Conservation (phyloP, 2,888 invertebrate genomes). For the Yponomeuta malinellus region DNA sequence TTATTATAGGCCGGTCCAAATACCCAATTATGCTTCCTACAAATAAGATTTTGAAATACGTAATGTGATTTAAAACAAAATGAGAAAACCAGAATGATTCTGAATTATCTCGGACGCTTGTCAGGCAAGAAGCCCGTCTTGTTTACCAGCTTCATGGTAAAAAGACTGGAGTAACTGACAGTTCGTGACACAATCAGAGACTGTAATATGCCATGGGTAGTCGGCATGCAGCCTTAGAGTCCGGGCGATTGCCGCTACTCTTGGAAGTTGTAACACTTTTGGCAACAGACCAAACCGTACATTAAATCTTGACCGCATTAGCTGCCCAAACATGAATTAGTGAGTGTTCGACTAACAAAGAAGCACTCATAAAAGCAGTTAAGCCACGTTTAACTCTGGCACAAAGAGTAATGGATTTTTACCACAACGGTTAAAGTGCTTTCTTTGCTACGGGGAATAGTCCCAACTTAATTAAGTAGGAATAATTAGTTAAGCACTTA, state of each 20-base stretch:
- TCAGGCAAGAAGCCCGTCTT: too few species aligned
- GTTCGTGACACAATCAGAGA: too few species aligned
- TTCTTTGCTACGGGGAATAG: neutral
- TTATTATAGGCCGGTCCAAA: too few species aligned
- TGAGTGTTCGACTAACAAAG: slow-evolving; percentile 9
- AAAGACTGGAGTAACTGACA: too few species aligned
- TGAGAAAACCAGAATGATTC: too few species aligned
- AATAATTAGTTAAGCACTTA: neutral
- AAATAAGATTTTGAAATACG: too few species aligned
- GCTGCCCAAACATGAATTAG: slow-evolving; percentile 10
- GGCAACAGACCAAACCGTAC: slow-evolving; percentile 1
- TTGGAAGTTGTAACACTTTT: neutral
- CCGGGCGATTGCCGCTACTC: neutral
- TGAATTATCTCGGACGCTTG: too few species aligned
- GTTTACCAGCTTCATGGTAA: too few species aligned
- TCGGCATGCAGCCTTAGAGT: neutral
- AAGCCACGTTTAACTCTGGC: neutral
- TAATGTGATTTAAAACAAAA: too few species aligned
- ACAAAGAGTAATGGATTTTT: slow-evolving; percentile 13
- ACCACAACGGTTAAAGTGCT: slow-evolving; percentile 9
- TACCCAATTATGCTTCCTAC: too few species aligned
- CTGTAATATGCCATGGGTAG: neutral
- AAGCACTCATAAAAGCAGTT: neutral
- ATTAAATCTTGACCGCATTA: slow-evolving; percentile 9
- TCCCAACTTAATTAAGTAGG: slow-evolving; percentile 4